These are phyloP conservation scores for Hypselothyrea guttata DNA, from an alignment of 2,888 invertebrate species.

Conservation along the genomic window DNA sequence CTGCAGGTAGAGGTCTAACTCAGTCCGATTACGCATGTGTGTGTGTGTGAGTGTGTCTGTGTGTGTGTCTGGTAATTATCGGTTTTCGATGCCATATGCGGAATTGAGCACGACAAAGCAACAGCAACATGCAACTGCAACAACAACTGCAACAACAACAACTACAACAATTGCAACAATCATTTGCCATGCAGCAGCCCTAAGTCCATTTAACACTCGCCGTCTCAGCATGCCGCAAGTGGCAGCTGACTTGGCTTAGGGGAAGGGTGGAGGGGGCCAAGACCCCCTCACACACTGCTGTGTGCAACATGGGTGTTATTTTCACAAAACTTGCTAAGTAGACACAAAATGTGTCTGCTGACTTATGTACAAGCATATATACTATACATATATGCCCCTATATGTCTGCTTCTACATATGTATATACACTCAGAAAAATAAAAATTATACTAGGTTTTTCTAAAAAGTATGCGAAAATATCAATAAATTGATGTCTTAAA, in stretches of 20 bases:
- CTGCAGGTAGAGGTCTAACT: conserved; percentile 64
- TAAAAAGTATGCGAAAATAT: no score
- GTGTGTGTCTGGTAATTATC: conserved; percentile 65
- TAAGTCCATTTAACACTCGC: conserved; percentile 40
- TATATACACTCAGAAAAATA: no score
- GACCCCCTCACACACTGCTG: neutral
- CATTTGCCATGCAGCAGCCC: conserved; percentile 53
- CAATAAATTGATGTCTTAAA: no score
- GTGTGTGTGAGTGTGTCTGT: conserved; percentile 11
- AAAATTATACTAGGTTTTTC: no score
- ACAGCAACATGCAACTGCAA: conserved; percentile 44
- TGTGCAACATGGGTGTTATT: conserved; percentile 52
- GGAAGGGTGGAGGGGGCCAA: neutral
- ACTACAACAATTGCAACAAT: conserved; percentile 18
- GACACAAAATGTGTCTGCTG: conserved; percentile 49
- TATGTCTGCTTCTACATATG: no score
- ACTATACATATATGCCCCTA: no score
- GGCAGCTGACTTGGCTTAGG: neutral
- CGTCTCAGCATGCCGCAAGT: neutral
- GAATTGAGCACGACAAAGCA: conserved; percentile 45
- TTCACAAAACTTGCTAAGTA: conserved; percentile 69
- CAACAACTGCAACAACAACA: conserved; percentile 24
- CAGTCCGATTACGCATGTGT: conserved; percentile 40
- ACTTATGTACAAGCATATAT: conserved; percentile 1
- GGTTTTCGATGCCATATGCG: conserved; percentile 79